phyloP scores from a whole-genome alignment of 2,888 invertebrate species.

The Formica aserva region DNA sequence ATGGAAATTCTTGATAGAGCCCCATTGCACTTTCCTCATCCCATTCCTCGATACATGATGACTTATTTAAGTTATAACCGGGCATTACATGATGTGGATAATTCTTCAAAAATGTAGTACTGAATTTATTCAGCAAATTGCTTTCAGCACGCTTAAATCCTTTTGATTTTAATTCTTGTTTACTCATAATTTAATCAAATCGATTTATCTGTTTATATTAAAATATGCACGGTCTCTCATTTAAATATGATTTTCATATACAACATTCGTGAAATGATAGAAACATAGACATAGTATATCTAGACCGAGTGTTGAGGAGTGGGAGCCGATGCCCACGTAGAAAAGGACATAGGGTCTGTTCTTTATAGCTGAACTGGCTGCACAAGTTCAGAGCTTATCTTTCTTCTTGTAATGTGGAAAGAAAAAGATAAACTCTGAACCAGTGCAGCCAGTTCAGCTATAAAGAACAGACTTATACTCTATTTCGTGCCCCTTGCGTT shows the following conservation, averaged over 20 bases:
- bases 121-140: conserved; percentile 74
- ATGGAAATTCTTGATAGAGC: conserved; percentile 79
- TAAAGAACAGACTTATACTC: no score
- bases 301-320: no score
- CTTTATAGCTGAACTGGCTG: no score
- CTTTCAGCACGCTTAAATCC: conserved; percentile 71
- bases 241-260: background rate
- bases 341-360: no score
- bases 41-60: conserved; percentile 68
- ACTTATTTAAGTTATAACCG: conserved; percentile 76
- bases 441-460: no score
- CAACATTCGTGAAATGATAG: background rate
- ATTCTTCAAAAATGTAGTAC: conserved; percentile 66
- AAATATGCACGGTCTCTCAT: background rate
- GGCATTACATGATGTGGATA: conserved; percentile 76
- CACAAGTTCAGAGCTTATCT: no score
- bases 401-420: no score
- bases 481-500: no score
- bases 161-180: conserved; percentile 61
- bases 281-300: no score
- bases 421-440: no score
- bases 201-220: background rate
- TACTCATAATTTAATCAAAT: conserved; percentile 6
- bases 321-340: no score
- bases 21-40: conserved; percentile 71